Percentiles rank a stretch among this genome's conserved stretches.
Evolutionary conservation across 2,113 vertebrate genomes (phyloP).

Genomic region (Nasalis larvatus): DNA sequence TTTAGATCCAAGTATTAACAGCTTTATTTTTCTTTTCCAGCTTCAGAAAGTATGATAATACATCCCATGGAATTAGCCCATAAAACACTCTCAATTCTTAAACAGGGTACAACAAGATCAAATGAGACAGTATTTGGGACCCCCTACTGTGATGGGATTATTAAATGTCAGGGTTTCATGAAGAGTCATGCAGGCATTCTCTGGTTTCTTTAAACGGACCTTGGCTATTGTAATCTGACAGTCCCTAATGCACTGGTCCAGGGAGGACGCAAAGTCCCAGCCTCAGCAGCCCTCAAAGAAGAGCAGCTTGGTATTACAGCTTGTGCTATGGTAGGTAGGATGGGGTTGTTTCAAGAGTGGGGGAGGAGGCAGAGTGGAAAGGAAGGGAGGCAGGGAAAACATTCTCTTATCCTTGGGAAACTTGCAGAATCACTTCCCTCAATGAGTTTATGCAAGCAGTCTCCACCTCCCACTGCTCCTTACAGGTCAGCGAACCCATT

Average conservation of each 20-base stretch:
- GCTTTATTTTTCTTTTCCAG: neutral
- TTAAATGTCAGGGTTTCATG: neutral
- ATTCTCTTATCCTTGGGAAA: conserved; percentile 47
- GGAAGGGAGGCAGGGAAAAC: neutral
- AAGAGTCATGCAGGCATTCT: neutral
- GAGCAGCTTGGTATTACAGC: neutral
- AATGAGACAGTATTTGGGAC: neutral
- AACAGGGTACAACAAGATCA: neutral
- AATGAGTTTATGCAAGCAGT: neutral
- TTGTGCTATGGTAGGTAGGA: neutral
- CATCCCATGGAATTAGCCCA: neutral
- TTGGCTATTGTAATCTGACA: neutral
- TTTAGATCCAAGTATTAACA: neutral
- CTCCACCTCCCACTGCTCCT: neutral
- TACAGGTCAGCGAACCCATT: conserved; percentile 59
- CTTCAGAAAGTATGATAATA: neutral
- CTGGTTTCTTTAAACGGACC: neutral
- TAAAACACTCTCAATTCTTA: neutral
- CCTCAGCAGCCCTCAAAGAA: neutral
- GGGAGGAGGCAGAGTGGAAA: neutral
- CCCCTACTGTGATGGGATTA: neutral
- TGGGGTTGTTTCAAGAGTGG: neutral
- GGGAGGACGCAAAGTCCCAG: neutral
- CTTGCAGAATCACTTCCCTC: conserved; percentile 19
- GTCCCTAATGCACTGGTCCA: neutral